Conservation (phyloP, 2,797 vertebrate genomes). For the Synanceia verrucosa region DNA sequence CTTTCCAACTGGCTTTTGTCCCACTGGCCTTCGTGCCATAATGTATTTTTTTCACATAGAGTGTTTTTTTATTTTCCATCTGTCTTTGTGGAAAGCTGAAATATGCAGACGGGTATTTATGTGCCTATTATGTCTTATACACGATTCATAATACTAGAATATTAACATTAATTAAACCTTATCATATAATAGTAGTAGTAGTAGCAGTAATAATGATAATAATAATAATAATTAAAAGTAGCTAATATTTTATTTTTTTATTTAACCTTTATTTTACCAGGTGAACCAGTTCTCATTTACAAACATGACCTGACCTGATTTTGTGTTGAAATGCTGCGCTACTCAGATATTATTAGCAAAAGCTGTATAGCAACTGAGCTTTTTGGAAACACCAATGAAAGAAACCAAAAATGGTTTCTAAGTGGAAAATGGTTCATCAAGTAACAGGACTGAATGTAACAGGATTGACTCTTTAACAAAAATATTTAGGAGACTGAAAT, state of each 20-base stretch:
- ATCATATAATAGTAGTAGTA: not conserved
- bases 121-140: not conserved
- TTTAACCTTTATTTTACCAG: no score
- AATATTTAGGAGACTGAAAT: no score
- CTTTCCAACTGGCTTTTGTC: conserved; percentile 40
- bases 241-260: no score
- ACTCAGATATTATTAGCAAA: not conserved
- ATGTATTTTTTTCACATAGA: not conserved
- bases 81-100: not conserved
- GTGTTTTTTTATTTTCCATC: conserved; percentile 13
- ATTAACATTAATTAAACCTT: not conserved
- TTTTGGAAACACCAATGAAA: not conserved
- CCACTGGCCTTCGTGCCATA: conserved; percentile 16
- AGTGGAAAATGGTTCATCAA: not conserved
- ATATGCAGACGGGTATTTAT: not conserved
- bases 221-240: not conserved
- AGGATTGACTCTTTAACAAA: not conserved
- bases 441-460: no score
- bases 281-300: no score
- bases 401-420: not conserved
- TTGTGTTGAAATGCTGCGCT: not conserved
- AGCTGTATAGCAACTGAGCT: not conserved
- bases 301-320: no score
- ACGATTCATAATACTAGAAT: not conserved
- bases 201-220: no score